Percentiles rank a stretch among this genome's conserved stretches.
These are phyloP conservation scores for Teinopalpus imperialis DNA, from an alignment of 2,888 invertebrate genomes.

Conservation along the genomic window DNA sequence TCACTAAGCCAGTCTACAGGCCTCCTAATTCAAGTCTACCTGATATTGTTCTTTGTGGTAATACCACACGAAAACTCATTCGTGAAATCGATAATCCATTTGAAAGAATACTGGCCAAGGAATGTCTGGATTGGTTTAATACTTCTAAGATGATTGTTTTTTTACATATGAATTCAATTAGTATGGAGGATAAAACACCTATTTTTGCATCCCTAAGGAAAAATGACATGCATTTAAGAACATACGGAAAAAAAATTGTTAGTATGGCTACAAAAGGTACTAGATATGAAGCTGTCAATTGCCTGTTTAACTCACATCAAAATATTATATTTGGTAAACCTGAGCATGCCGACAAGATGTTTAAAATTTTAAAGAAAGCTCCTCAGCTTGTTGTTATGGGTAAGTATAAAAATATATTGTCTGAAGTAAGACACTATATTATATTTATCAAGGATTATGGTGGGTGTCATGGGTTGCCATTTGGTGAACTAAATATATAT, in stretches of 20 bases:
- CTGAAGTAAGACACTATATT: too few relatives aligned
- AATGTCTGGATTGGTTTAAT: slow-evolving; percentile 86
- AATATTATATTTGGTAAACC: slow-evolving; percentile 87
- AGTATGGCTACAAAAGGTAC: slow-evolving; percentile 85
- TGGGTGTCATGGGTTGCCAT: too few relatives aligned
- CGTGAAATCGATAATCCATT: slow-evolving; percentile 85
- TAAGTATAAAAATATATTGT: slow-evolving; percentile 45
- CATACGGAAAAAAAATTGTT: slow-evolving; percentile 85
- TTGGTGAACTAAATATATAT: too few relatives aligned
- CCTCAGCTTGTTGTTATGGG: slow-evolving; percentile 88
- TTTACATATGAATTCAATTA: slow-evolving; percentile 87
- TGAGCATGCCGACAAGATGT: slow-evolving; percentile 80
- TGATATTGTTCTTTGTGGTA: slow-evolving; percentile 77
- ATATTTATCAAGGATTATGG: too few relatives aligned
- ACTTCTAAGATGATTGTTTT: slow-evolving; percentile 87
- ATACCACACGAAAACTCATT: slow-evolving; percentile 41
- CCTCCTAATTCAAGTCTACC: slow-evolving; percentile 68
- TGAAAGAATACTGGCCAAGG: slow-evolving; percentile 86
- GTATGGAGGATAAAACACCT: slow-evolving; percentile 84
- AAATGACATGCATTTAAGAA: slow-evolving; percentile 86
- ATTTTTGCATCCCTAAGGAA: slow-evolving; percentile 83
- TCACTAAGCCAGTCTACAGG: slow-evolving; percentile 84
- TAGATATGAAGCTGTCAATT: slow-evolving; percentile 84
- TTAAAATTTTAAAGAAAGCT: slow-evolving; percentile 86
- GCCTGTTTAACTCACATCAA: slow-evolving; percentile 84